phyloP scores from a whole-genome alignment of 2,797 vertebrate genomes.

The Nyctalus aviator region DNA sequence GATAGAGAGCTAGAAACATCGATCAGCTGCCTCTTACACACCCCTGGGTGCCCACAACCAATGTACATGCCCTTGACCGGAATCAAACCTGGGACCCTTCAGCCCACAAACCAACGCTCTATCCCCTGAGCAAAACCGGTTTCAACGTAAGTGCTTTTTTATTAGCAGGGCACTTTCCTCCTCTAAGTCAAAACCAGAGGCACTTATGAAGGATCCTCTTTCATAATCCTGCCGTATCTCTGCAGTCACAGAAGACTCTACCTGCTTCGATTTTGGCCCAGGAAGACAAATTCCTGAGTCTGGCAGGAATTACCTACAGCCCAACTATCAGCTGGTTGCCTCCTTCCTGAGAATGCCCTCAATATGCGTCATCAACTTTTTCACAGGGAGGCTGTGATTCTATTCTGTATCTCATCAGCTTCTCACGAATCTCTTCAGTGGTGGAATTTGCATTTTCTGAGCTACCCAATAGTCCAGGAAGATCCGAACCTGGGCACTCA shows the following conservation, averaged over 20 bases:
- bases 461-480: neutral
- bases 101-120: too few species aligned
- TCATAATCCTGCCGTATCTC: neutral
- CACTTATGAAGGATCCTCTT: neutral
- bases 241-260: neutral
- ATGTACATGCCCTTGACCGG: too few species aligned
- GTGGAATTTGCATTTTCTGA: conserved; percentile 28
- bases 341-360: conserved; percentile 53
- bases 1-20: too few species aligned
- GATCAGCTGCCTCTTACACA: too few species aligned
- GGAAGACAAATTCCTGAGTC: conserved; percentile 24
- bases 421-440: neutral
- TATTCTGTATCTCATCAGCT: neutral
- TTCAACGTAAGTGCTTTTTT: neutral
- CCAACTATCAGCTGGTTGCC: conserved; percentile 42
- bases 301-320: conserved; percentile 34
- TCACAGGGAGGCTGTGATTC: conserved; percentile 22
- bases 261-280: conserved; percentile 37
- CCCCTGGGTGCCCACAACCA: too few species aligned
- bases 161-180: neutral
- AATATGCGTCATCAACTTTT: neutral
- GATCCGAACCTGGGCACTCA: neutral
- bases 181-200: conserved; percentile 52
- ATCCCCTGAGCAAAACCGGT: too few species aligned
- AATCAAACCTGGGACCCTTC: too few species aligned